phyloP scores from a whole-genome alignment of 1,140 invertebrate species.

The Mamestra configurata region DNA sequence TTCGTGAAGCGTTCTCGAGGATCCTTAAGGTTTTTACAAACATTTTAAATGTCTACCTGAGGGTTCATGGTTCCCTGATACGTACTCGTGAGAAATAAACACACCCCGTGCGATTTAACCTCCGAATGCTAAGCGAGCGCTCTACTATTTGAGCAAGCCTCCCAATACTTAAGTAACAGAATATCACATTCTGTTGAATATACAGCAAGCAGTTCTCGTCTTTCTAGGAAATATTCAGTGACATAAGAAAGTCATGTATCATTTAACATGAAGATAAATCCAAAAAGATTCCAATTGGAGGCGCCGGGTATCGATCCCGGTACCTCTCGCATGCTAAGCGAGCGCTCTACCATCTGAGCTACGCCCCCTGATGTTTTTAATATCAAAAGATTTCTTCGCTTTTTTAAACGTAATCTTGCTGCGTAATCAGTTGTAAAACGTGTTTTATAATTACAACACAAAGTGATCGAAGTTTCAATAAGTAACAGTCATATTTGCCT shows the following conservation, averaged over 20 bases:
- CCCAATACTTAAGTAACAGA: constrained; percentile 63
- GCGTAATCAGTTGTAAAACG: background rate
- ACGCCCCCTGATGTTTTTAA: constrained; percentile 88
- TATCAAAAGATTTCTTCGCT: background rate
- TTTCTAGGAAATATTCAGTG: too few species aligned
- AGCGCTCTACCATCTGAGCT: constrained; percentile 95
- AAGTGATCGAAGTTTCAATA: too few species aligned
- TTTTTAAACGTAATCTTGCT: background rate
- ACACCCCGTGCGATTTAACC: constrained; percentile 6
- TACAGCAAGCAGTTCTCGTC: too few species aligned
- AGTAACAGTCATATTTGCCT: too few species aligned
- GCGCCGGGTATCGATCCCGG: constrained; percentile 93
- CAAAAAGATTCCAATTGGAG: constrained; percentile 61
- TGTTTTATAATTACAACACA: background rate
- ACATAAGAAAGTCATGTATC: too few species aligned
- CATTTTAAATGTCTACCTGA: constrained; percentile 27
- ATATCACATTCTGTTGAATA: too few species aligned
- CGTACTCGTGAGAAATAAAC: constrained; percentile 7
- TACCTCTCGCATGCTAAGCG: constrained; percentile 95
- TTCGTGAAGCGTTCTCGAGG: background rate
- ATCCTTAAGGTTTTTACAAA: constrained; percentile 19
- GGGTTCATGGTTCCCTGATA: constrained; percentile 1
- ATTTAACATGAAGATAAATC: background rate
- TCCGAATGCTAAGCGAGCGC: constrained; percentile 83
- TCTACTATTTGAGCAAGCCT: constrained; percentile 95